These are phyloP conservation scores for Drosophila tropicalis DNA, from an alignment of 1,140 invertebrate species.

Conservation along the genomic window DNA sequence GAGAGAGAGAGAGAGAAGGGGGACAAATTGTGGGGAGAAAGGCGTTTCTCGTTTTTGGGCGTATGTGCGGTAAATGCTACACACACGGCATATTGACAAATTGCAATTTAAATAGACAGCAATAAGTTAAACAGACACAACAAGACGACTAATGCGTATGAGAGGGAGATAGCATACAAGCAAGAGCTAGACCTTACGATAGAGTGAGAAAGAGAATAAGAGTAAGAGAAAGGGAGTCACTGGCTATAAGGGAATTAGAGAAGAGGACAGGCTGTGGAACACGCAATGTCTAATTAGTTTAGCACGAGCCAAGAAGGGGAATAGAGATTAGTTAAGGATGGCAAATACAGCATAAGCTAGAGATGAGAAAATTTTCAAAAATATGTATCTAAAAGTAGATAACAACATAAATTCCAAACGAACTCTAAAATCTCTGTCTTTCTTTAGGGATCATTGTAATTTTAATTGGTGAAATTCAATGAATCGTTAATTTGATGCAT, in stretches of 20 bases:
- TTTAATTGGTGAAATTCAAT: no score
- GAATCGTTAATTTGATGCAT: no score
- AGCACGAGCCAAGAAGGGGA: conserved; percentile 28
- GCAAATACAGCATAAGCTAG: conserved; percentile 26
- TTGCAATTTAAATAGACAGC: conserved; percentile 81
- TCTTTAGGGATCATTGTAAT: no score
- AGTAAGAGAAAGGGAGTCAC: conserved; percentile 3
- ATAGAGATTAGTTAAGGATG: neutral
- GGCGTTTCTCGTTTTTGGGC: conserved; percentile 15
- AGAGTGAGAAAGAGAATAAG: neutral
- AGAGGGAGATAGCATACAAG: conserved; percentile 5
- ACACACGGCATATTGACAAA: conserved; percentile 72
- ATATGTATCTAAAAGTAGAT: neutral
- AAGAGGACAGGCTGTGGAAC: conserved; percentile 55
- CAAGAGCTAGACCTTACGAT: neutral
- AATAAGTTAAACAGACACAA: conserved; percentile 77
- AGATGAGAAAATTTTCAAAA: conserved; percentile 43
- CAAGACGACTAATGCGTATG: conserved; percentile 23
- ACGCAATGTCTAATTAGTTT: conserved; percentile 77
- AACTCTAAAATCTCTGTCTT: no score
- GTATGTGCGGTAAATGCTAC: conserved; percentile 42
- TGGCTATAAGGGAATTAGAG: neutral
- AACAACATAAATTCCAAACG: no score
- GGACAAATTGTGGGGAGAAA: neutral
- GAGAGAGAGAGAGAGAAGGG: neutral